Base-by-base conservation (phyloP, 2,113 vertebrate species). In the Gobio gobio region DNA sequence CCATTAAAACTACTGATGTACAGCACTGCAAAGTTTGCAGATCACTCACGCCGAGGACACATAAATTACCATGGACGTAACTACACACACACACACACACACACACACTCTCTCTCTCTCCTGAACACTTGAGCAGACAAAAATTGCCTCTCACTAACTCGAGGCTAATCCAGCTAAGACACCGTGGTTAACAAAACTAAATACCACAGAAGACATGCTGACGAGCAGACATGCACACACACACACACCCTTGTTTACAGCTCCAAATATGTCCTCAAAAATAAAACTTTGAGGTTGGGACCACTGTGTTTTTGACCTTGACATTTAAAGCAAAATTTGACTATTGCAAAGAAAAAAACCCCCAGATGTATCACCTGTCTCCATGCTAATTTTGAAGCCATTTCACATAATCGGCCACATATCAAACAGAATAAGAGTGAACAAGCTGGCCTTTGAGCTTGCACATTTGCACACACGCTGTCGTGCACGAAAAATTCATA, bases 201-300 rank as follows among this genome's bases (percentile, higher is more conserved):
- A 86, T 88, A 84, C 83, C 87, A 78, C 81, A 86, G 70, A 87
- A 68, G 63, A 85, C 78, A 66, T 85, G 84, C 78, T 88, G 88
- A 88, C 68, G 72, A 81, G 74, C 72, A 78, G 51, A 88, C 68
- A 73, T 56, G n/a, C 79, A 47, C 54, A 79, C 79, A 83, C 51
- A n/a, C n/a, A 78, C 75, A 83, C 36, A 77, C 63, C 73, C 73
- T 59, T 68, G 33, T 40, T n/a, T 72, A 59, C 76, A 29, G 59
- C 59, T 81, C 12, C 58, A 45, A 66, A 66, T 29, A 49, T 81
- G 40, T 70, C 78, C 78, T 63, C n/a, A 80, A 64, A 63, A 64
- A 29, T 64, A 0, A 18, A 64, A 59, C 20, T 78, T 47, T 63
- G n/a, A 64, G 74, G 74, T 54, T 18, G 49, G 47, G 26, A 54